phyloP scores from a whole-genome alignment of 2,888 invertebrate genomes.

The Agrotis puta region DNA sequence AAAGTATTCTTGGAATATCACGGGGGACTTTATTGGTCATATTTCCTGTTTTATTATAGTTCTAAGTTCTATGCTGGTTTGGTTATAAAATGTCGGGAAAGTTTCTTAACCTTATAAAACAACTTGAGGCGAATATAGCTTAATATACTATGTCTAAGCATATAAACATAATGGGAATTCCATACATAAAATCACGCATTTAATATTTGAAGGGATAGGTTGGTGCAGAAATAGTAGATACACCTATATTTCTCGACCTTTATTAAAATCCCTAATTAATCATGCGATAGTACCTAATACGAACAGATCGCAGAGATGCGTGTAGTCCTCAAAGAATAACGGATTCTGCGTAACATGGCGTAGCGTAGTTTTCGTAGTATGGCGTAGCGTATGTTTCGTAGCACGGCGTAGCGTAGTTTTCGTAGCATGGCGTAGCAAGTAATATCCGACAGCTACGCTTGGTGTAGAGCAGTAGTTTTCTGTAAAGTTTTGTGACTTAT shows the following conservation, averaged over 20 bases:
- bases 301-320: not conserved
- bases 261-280: not conserved
- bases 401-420: slow-evolving; percentile 11
- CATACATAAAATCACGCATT: no score
- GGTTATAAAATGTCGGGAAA: slow-evolving; percentile 8
- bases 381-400: slow-evolving; percentile 8
- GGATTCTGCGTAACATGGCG: slow-evolving; percentile 1
- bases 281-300: not conserved
- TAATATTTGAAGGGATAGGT: no score
- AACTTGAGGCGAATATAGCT: not conserved
- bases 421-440: slow-evolving; percentile 30
- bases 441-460: slow-evolving; percentile 6
- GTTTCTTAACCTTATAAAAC: not conserved
- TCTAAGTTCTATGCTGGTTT: slow-evolving; percentile 19
- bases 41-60: slow-evolving; percentile 39
- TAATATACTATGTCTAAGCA: not conserved
- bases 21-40: slow-evolving; percentile 47
- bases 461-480: not conserved
- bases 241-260: no score
- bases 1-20: slow-evolving; percentile 49
- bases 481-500: not conserved
- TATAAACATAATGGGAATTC: not conserved
- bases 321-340: not conserved
- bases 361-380: slow-evolving; percentile 23
- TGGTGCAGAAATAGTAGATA: no score